phyloP scores from a whole-genome alignment of 2,888 invertebrate species.

The Brachyptera putata region DNA sequence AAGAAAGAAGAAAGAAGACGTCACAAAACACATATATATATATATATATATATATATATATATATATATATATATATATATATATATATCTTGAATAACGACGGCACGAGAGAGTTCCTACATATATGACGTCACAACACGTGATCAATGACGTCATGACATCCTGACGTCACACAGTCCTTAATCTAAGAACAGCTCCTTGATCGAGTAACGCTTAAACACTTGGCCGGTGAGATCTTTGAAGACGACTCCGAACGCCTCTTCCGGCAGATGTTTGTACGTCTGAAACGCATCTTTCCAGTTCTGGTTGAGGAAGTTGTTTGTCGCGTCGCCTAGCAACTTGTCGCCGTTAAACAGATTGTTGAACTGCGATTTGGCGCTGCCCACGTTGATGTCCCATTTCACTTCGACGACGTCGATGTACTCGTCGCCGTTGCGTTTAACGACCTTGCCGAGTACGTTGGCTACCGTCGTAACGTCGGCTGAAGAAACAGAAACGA shows the following conservation, averaged over 20 bases:
- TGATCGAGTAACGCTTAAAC: slow-evolving; percentile 14
- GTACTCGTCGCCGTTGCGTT: slow-evolving; percentile 30
- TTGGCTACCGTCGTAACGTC: slow-evolving; percentile 15
- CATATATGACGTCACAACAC: no score
- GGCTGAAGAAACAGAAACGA: no score
- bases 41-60: no score
- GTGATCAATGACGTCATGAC: no score
- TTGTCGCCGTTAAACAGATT: slow-evolving; percentile 41
- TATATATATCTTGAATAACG: no score
- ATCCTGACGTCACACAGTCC: no score
- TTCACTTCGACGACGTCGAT: slow-evolving; percentile 24
- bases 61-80: no score
- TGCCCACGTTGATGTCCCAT: slow-evolving; percentile 25
- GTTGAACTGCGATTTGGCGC: slow-evolving; percentile 31
- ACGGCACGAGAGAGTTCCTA: no score
- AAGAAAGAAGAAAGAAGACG: no score
- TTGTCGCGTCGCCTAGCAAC: slow-evolving; percentile 37
- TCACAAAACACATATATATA: no score
- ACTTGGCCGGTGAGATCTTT: slow-evolving; percentile 25
- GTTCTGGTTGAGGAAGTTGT: slow-evolving; percentile 38
- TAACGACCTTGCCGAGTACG: slow-evolving; percentile 14
- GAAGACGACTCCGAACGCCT: slow-evolving; percentile 28
- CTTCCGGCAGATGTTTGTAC: slow-evolving; percentile 28
- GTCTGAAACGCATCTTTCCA: slow-evolving; percentile 36
- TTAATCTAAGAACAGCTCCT: slow-evolving; percentile 25